These are phyloP conservation scores for Ceratoteleas bidentatus DNA, from an alignment of 1,140 invertebrate genomes.

Conservation along the genomic window DNA sequence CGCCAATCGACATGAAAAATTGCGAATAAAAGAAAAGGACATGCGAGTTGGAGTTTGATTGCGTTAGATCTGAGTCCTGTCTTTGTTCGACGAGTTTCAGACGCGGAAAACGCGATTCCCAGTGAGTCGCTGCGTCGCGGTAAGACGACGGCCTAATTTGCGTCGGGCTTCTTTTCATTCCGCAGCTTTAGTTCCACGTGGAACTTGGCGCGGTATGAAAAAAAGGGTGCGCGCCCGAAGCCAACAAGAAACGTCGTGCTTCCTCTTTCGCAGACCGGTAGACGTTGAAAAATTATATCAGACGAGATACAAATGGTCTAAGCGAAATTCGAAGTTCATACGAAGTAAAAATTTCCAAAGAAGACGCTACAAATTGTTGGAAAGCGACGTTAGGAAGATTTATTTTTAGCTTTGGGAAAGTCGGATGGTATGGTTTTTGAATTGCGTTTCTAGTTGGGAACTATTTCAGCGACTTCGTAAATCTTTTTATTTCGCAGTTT, in stretches of 20 bases:
- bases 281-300: too few relatives aligned
- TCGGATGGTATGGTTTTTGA: too few relatives aligned
- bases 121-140: slow-evolving; percentile 46
- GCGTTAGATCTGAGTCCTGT: slow-evolving; percentile 10
- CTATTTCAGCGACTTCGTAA: too few relatives aligned
- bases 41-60: slow-evolving; percentile 24
- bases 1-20: slow-evolving; percentile 11
- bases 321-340: too few relatives aligned
- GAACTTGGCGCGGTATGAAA: slow-evolving; percentile 21
- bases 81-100: slow-evolving; percentile 15
- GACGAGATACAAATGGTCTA: too few relatives aligned
- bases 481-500: too few relatives aligned
- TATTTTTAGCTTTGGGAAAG: too few relatives aligned
- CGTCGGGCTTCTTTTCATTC: slow-evolving; percentile 73
- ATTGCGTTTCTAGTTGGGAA: too few relatives aligned
- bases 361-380: too few relatives aligned
- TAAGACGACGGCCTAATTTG: slow-evolving; percentile 73
- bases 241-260: slow-evolving; percentile 65
- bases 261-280: slow-evolving; percentile 29
- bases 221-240: slow-evolving; percentile 63
- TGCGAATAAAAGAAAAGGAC: slow-evolving; percentile 12
- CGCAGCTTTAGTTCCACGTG: slow-evolving; percentile 48
- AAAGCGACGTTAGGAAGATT: too few relatives aligned
- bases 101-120: slow-evolving; percentile 39
- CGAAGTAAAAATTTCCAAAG: too few relatives aligned